Evolutionary conservation across 2,113 vertebrate genomes (phyloP), one percentile per base, ranked within the genome.

Genomic region (Engraulis encrasicolus): DNA sequence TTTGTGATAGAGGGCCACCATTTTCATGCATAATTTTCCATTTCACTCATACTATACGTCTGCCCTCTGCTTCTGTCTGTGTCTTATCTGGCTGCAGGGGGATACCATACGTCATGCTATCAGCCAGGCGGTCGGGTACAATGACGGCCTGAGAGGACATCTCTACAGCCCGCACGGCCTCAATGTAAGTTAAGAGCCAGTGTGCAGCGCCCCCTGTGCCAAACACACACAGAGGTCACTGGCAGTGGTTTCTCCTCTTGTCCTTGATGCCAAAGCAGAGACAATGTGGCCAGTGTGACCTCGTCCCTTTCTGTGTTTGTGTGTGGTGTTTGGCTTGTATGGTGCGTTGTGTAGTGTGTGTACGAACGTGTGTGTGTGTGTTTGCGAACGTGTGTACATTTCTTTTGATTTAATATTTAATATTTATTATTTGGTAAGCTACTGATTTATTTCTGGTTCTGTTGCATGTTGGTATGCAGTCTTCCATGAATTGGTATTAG

Each of bases 121-220:
- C 95, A 96, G 96, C 96, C 96, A 96, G 96, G 96, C 96, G 94
- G 95, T 95, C 95, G 96, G 95, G 95, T 97, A 97, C 96, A 97
- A 91, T 95, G 96, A 97, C 88, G 94, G 94, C 90, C 93, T 97
- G 90, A 95, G 95, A 94, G 96, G 95, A 94, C 96, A 96, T 90
- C 95, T 97, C 93, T 97, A 96, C 92, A 96, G 96, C 95, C 96
- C 96, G 92, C 96, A 96, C 91, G 95, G 96, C 91, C 94, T 97
- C 92, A 97, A 96, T 89, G 96, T 97, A 93, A 96, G 45, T 52
- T 27, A 54, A 52, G 66, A n/a, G n/a, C n/a, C n/a, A n/a, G n/a
- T n/a, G n/a, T n/a, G n/a, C n/a, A n/a, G n/a, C n/a, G n/a, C n/a
- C 31, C 27, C 66, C 9, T 15, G 27, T 34, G 23, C 31, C 27